phyloP scores from a whole-genome alignment of 92 coral and sea anemone species.

The Montipora capitata region DNA sequence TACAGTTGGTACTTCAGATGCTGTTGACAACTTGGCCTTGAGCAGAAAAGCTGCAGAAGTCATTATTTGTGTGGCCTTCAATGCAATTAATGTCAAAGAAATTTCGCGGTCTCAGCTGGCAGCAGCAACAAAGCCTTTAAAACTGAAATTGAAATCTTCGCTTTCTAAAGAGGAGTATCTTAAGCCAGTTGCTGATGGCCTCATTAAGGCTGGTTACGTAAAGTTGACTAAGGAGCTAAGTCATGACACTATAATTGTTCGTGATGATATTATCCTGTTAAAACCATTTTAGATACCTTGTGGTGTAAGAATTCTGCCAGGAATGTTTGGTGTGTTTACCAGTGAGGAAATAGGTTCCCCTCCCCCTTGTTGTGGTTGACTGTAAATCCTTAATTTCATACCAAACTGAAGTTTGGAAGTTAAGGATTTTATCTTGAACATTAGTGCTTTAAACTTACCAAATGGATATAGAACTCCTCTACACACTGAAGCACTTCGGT shows the following conservation, averaged over 20 bases:
- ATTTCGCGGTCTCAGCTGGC: conserved; percentile 45
- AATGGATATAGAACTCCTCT: neutral
- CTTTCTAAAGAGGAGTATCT: conserved; percentile 30
- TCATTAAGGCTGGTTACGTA: conserved; percentile 33
- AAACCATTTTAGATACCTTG: neutral
- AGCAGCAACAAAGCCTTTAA: conserved; percentile 41
- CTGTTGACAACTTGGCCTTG: conserved; percentile 19
- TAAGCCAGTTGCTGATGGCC: conserved; percentile 27
- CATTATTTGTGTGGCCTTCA: conserved; percentile 34
- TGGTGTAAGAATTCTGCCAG: neutral
- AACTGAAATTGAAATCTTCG: conserved; percentile 24
- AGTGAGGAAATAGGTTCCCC: neutral
- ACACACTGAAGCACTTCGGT: neutral
- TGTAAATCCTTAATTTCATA: neutral
- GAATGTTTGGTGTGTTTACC: neutral
- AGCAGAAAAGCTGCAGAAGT: conserved; percentile 38
- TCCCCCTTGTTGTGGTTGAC: neutral
- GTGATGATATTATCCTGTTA: neutral
- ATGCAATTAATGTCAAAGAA: conserved; percentile 28
- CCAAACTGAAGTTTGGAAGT: neutral
- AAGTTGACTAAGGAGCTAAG: conserved; percentile 12
- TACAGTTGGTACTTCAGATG: neutral
- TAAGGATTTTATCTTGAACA: neutral
- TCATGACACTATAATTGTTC: neutral
- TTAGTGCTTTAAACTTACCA: neutral